A percentile compares a stretch with the other conserved stretches of the same genome.
These are phyloP conservation scores for Numenius phaeopus DNA, from an alignment of 2,797 vertebrate species.

Conservation along the genomic window DNA sequence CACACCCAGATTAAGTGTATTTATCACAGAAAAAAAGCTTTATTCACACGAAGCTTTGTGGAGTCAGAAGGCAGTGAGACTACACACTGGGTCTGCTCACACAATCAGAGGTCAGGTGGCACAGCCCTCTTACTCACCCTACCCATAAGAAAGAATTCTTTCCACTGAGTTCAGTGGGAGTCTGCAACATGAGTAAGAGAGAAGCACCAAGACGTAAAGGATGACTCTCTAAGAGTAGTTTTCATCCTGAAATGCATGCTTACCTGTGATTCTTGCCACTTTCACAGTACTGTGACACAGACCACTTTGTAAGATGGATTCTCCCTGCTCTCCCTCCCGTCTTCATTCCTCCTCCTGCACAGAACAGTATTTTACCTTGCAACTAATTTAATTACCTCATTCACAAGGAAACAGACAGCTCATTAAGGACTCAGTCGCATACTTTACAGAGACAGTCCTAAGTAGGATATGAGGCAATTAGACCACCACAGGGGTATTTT, in stretches of 20 bases:
- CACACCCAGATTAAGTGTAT: neutral
- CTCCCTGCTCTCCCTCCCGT: neutral
- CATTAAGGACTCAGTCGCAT: neutral
- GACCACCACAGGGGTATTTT: neutral
- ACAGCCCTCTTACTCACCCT: neutral
- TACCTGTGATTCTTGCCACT: neutral
- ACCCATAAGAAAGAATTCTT: neutral
- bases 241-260: neutral
- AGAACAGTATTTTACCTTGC: neutral
- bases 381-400: neutral
- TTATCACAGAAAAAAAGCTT: neutral
- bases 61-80: neutral
- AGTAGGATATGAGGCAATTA: neutral
- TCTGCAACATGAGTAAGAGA: neutral
- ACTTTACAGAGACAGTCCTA: neutral
- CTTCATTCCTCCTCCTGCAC: neutral
- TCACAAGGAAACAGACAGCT: neutral
- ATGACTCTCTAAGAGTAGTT: neutral
- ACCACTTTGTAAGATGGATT: neutral
- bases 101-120: neutral
- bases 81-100: neutral
- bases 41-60: neutral
- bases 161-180: neutral
- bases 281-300: neutral
- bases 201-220: neutral